phyloP scores from a whole-genome alignment of 2,797 vertebrate species.

The Synaphobranchus kaupii region DNA sequence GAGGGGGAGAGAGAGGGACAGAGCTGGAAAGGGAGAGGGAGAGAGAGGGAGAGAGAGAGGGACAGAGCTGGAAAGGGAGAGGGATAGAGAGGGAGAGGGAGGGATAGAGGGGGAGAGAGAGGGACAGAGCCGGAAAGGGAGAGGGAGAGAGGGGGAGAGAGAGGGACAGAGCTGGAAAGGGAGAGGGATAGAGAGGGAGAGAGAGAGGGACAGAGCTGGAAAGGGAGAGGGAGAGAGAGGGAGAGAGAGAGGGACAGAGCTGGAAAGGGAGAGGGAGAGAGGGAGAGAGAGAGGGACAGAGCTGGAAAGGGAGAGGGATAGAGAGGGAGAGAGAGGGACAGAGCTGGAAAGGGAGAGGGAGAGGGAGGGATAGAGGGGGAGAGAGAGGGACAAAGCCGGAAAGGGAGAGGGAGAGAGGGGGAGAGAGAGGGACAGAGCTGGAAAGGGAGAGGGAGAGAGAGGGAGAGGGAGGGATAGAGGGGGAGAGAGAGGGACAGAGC shows the following conservation, averaged over 20 bases:
- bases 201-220: not conserved
- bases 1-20: not conserved
- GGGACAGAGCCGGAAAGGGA: not conserved
- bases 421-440: not conserved
- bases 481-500: not conserved
- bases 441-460: not conserved
- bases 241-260: not conserved
- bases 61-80: not conserved
- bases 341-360: not conserved
- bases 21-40: not conserved
- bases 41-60: not conserved
- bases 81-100: not conserved
- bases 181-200: not conserved
- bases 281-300: not conserved
- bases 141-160: not conserved
- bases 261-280: not conserved
- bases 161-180: not conserved
- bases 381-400: not conserved
- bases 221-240: not conserved
- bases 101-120: no score
- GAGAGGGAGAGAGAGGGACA: not conserved
- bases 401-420: not conserved
- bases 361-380: no score
- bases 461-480: no score
- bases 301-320: not conserved